Evolutionary conservation across 2,113 vertebrate genomes (phyloP).

Genomic region (Sterna hirundo): DNA sequence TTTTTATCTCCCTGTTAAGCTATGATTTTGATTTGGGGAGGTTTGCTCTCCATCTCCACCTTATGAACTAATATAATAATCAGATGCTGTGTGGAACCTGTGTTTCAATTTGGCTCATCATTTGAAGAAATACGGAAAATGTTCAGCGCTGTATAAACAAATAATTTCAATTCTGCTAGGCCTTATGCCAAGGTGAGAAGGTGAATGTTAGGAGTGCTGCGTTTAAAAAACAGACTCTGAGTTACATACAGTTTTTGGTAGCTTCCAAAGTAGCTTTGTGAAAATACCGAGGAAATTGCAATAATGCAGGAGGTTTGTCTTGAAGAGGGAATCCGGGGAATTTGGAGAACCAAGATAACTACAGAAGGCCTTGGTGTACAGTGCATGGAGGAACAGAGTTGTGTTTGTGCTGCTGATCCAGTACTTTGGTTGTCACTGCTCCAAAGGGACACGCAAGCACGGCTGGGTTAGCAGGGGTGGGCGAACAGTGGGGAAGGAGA

Average conservation of each 20-base stretch:
- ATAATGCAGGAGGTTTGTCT: neutral
- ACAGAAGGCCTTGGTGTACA: neutral
- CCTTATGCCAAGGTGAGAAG: neutral
- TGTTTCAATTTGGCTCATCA: neutral
- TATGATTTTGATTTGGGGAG: neutral
- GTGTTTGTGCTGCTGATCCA: neutral
- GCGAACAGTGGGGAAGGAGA: neutral
- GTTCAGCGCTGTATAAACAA: neutral
- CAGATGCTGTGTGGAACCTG: neutral
- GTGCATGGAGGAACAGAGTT: neutral
- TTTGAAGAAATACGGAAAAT: neutral
- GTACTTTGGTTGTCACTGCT: neutral
- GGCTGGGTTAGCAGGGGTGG: neutral
- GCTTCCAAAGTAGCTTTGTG: neutral
- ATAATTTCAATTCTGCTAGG: neutral
- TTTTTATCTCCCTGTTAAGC: neutral
- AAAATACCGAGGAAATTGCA: neutral
- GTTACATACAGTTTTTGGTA: neutral
- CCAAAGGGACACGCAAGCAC: neutral
- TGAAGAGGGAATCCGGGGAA: neutral
- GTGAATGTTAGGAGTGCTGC: neutral
- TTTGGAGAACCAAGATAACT: neutral
- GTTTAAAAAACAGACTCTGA: neutral
- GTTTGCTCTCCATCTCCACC: neutral
- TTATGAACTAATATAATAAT: neutral